phyloP scores from a whole-genome alignment of 2,113 vertebrate genomes.

The Poicephalus meyeri region DNA sequence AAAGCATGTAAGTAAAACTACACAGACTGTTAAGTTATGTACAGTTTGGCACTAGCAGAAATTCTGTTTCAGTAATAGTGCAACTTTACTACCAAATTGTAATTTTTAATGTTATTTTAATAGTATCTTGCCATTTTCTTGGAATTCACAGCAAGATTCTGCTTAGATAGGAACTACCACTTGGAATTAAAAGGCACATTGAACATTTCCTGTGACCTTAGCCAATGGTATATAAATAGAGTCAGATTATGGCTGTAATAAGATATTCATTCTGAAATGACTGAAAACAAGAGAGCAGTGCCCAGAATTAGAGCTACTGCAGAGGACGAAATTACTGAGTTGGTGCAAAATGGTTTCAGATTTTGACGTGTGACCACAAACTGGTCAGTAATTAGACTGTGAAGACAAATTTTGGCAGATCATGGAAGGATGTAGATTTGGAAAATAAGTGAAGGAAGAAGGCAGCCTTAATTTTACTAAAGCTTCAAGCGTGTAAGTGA shows the following conservation, averaged over 20 bases:
- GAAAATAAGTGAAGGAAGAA: neutral
- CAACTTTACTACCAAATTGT: constrained; percentile 5
- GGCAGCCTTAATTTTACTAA: neutral
- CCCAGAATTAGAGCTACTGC: neutral
- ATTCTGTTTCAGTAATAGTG: constrained; percentile 18
- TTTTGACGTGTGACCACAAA: neutral
- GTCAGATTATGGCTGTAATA: neutral
- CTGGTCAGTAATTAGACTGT: neutral
- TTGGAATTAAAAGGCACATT: neutral
- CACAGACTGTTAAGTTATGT: neutral
- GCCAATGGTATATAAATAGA: neutral
- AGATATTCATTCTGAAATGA: neutral
- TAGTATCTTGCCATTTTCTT: neutral
- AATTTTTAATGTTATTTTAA: neutral
- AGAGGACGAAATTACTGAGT: neutral
- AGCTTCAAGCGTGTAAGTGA: neutral
- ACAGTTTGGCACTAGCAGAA: neutral
- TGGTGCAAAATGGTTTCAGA: neutral
- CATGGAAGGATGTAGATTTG: neutral
- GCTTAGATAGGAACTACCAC: neutral
- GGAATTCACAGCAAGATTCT: neutral
- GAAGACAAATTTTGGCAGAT: neutral
- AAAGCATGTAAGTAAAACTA: neutral
- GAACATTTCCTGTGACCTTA: neutral
- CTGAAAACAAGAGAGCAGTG: neutral